These are phyloP conservation scores for Drosophila atroscutellata DNA, from an alignment of 2,888 invertebrate species.

Conservation along the genomic window DNA sequence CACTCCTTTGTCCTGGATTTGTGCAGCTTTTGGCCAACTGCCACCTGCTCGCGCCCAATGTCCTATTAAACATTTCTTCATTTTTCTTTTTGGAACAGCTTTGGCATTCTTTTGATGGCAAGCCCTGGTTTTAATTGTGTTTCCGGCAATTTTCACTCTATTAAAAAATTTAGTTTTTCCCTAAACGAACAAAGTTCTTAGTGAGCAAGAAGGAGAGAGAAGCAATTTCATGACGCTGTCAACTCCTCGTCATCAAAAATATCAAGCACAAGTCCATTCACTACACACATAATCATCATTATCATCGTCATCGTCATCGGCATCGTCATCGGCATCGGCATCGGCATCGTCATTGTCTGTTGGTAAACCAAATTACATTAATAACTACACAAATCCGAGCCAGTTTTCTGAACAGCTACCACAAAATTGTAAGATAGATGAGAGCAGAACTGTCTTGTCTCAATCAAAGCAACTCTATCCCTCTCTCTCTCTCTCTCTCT, in stretches of 20 bases:
- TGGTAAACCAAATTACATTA: conserved; percentile 74
- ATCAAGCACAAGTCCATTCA: conserved; percentile 11
- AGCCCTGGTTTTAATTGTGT: conserved; percentile 71
- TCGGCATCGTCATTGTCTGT: conserved; percentile 47
- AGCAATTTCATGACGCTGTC: conserved; percentile 19
- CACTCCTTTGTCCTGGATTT: conserved; percentile 27
- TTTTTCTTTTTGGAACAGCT: conserved; percentile 18
- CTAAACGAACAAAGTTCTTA: conserved; percentile 19
- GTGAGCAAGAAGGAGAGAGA: background rate
- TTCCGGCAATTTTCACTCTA: conserved; percentile 78
- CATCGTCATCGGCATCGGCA: conserved; percentile 3
- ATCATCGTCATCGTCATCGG: conserved; percentile 19
- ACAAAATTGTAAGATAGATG: background rate
- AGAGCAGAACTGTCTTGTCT: conserved; percentile 44
- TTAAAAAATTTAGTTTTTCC: conserved; percentile 69
- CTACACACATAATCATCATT: conserved; percentile 19
- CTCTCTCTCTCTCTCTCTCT: background rate
- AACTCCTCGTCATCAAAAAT: conserved; percentile 19
- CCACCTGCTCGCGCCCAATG: conserved; percentile 28
- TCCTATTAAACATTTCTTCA: background rate
- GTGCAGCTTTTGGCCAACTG: conserved; percentile 1
- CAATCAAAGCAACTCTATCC: conserved; percentile 54
- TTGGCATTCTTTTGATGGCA: conserved; percentile 29
- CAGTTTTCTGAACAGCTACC: conserved; percentile 19
- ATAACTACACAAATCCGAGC: conserved; percentile 66